Conservation (phyloP, 92 coral and sea anemone genomes). For the Zoanthus solanderi region DNA sequence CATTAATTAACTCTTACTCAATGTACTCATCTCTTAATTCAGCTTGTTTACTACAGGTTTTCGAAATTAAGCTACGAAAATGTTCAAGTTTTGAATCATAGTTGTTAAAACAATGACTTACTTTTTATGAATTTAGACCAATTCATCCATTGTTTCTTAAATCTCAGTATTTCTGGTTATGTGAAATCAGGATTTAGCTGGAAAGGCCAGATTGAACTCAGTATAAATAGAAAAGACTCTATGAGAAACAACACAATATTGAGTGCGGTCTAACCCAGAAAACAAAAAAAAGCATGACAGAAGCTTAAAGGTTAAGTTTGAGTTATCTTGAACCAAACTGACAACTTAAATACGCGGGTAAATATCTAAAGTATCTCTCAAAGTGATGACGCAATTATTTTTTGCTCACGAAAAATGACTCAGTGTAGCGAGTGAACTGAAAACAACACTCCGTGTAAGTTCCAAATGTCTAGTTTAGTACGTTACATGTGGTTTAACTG, state of each 20-base stretch:
- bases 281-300: slow-evolving; percentile 1
- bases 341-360: not conserved
- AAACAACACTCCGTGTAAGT: not conserved
- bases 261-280: not conserved
- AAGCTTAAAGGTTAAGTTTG: not conserved
- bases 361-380: slow-evolving; percentile 4
- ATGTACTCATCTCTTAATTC: too few species aligned
- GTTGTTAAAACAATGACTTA: too few species aligned
- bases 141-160: too few species aligned
- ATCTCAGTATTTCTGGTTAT: not conserved
- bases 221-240: not conserved
- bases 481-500: not conserved
- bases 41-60: too few species aligned
- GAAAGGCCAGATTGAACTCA: not conserved
- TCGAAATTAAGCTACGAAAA: too few species aligned
- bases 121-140: too few species aligned
- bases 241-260: slow-evolving; percentile 5
- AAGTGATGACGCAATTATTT: not conserved
- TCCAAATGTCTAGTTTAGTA: not conserved
- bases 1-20: too few species aligned
- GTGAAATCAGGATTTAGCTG: not conserved
- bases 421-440: too few species aligned
- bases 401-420: not conserved
- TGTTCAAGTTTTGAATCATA: too few species aligned
- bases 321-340: not conserved